Evolutionary conservation across 1,140 invertebrate genomes (phyloP), one percentile per base, ranked within the genome.

Genomic region (Zeugodacus cucurbitae): DNA sequence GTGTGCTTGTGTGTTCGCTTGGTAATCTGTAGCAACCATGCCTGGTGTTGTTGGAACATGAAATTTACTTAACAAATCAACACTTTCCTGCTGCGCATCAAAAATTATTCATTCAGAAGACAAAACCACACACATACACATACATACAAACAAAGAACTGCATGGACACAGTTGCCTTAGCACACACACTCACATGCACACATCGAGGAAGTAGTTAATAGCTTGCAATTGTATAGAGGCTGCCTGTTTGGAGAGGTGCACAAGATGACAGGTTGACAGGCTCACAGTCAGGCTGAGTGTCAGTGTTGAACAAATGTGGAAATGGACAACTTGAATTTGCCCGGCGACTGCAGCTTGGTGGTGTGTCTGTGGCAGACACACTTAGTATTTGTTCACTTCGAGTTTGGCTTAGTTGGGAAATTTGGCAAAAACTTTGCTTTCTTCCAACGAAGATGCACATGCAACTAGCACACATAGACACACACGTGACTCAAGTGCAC

Each of bases 61-160:
- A 86, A 57, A 32, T 86, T 86, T 86, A 86, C 82, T 86, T 86
- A 86, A 37, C 82, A 57, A 54, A 57, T 86, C 82, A 86, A 86
- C 82, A 86, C 82, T 57, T 86, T 54, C 82, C 48, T 59, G 34
- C 67, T 74, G 14, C 32, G 34, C 67, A 74, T 41, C 41, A 74
- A 37, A 74, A 67, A 74, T 74, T 74, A 37, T 32, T 74, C 67
- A 74, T 74, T 37, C 67, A 41, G 67, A 74, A 37, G 17, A 22
- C 22, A 74, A 74, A n/a, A 5, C 41, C 20, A 41, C 17, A 22
- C 67, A 32, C 6, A 32, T 10, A 67, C 22, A 59, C 58, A 59
- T 14, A 59, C 22, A 20, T 59, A n/a, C 64, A 67, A n/a, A 26
- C 58, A 54, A 54, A 41, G 3, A 41, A 41, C 54, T 17, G 20